Base-by-base conservation (phyloP, 2,888 invertebrate species). In the Bombyx huttoni region DNA sequence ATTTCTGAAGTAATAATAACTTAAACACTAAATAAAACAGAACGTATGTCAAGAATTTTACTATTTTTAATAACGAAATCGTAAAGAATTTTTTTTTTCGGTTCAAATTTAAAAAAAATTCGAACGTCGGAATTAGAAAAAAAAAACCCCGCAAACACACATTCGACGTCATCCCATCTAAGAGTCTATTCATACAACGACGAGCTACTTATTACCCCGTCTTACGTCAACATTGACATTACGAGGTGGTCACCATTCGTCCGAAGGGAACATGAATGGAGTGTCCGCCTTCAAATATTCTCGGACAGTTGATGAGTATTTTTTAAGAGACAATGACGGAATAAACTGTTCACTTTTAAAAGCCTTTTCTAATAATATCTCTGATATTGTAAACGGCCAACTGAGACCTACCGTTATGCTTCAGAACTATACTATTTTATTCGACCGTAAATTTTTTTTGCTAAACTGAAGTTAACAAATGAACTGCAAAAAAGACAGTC, bases 151-250 rank as follows among this genome's bases (percentile, higher is more conserved):
- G 70, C 68, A 77, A 72, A 77, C 74, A 73, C 57, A 55, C 64
- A 64, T 59, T 60, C 63, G 58, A 63, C 68, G 64, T 63, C 64
- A 58, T 65, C 61, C 64, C 68, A 67, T 66, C 61, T 63, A 73
- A 70, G 78, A 70, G 74, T 68, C 80, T 68, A 85, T 86, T 84
- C 85, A 86, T 59, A 58, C 59, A 55, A 69, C 69, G 73, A 75
- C 73, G 78, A 84, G 85, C 85, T 84, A 86, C 83, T 86, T 81
- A 85, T 82, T 81, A 75, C 76, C 73, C 61, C 59, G 69, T 76
- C 73, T 68, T 67, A 73, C 60, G 86, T 70, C 73, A 87, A 86
- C 78, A 83, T 86, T 86, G 81, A 78, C 82, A 65, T 67, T 62
- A 65, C 65, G 63, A 71, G 68, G 73, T 86, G 87, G 87, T 86